phyloP scores from a whole-genome alignment of 2,113 vertebrate species.

The Pelvicachromis taeniatus region DNA sequence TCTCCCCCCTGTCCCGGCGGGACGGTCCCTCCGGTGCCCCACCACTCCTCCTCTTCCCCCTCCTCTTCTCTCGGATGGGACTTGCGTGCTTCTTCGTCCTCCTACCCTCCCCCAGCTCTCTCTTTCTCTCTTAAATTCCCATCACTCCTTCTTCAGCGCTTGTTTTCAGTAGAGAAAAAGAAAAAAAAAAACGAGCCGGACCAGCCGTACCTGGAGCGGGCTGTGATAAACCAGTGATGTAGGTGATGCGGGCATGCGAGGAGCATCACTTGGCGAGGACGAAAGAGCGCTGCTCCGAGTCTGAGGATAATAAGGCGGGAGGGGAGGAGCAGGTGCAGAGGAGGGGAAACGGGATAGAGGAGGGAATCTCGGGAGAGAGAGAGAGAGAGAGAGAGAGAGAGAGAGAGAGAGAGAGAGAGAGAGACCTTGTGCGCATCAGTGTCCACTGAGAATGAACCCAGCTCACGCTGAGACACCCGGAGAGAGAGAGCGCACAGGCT shows the following conservation, averaged over 20 bases:
- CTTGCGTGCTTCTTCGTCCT: slow-evolving; percentile 12
- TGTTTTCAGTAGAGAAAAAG: background rate
- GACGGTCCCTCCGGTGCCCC: slow-evolving; percentile 25
- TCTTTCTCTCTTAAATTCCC: slow-evolving; percentile 22
- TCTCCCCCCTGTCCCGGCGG: slow-evolving; percentile 38
- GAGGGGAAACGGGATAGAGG: slow-evolving; percentile 14
- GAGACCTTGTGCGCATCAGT: background rate
- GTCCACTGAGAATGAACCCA: slow-evolving; percentile 37
- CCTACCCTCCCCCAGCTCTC: background rate
- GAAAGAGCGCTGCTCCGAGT: slow-evolving; percentile 31
- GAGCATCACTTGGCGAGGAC: slow-evolving; percentile 51
- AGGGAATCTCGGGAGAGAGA: background rate
- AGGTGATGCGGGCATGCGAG: background rate
- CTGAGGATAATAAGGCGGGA: slow-evolving; percentile 48
- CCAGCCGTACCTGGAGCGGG: background rate
- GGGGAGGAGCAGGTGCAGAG: slow-evolving; percentile 59
- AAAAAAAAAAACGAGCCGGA: background rate
- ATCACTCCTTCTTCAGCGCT: background rate
- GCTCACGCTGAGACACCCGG: background rate
- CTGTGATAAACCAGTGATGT: background rate
- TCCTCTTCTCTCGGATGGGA: slow-evolving; percentile 31
- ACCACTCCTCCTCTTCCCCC: background rate
- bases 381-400: background rate
- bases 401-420: background rate
- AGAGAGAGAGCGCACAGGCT: background rate